A percentile compares a stretch with the other conserved stretches of the same genome.
Evolutionary conservation across 2,888 invertebrate species (phyloP).

Genomic region (Limnephilus auricula): DNA sequence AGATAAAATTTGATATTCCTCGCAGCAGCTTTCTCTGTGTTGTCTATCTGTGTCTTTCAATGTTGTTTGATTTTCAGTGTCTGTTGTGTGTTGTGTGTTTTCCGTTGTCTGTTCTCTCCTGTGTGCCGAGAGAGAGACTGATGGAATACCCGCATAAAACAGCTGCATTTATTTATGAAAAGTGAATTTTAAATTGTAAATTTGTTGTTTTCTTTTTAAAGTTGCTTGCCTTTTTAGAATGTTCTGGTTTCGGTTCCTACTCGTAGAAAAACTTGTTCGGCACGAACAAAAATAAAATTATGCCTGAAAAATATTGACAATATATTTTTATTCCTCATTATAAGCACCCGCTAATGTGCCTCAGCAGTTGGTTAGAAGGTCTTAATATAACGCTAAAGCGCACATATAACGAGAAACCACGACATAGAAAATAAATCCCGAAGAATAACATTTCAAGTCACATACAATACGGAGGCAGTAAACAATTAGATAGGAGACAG

Average conservation of each 20-base stretch:
- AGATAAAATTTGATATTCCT: conserved; percentile 39
- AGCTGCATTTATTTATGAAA: conserved; percentile 20
- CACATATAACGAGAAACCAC: too few species aligned
- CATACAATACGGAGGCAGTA: too few species aligned
- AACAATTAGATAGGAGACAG: too few species aligned
- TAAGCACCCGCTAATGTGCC: too few species aligned
- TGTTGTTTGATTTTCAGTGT: conserved; percentile 34
- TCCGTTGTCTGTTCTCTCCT: not conserved
- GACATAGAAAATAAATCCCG: too few species aligned
- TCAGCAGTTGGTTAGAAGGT: too few species aligned
- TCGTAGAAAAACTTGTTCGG: not conserved
- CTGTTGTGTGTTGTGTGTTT: not conserved
- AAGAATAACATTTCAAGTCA: too few species aligned
- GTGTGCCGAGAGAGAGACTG: not conserved
- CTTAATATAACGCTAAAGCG: too few species aligned
- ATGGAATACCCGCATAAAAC: conserved; percentile 28
- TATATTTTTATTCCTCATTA: too few species aligned
- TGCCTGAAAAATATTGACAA: too few species aligned
- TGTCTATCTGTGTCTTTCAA: conserved; percentile 22
- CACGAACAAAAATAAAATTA: too few species aligned
- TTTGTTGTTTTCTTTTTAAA: not conserved
- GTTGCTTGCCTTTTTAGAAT: too few species aligned
- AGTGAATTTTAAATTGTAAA: not conserved
- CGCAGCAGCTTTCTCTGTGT: conserved; percentile 17
- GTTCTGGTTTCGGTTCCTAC: not conserved